A percentile compares a stretch with the other conserved stretches of the same genome.
Conservation (phyloP, 2,888 invertebrate genomes). For the Yponomeuta evonymella region DNA sequence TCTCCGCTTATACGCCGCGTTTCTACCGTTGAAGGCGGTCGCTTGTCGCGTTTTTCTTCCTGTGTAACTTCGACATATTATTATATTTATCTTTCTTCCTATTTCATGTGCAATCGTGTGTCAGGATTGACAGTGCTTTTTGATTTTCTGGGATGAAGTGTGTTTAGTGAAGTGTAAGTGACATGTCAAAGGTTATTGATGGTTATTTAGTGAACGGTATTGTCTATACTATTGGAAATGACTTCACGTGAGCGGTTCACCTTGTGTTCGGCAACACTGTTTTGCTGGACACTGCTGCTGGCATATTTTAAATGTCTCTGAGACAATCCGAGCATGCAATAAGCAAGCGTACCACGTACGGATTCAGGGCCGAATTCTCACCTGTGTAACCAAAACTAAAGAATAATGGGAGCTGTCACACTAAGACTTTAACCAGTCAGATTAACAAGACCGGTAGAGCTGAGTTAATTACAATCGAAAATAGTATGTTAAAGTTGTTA, state of each 20-base stretch:
- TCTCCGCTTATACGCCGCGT: conserved; percentile 48
- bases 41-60: conserved; percentile 10
- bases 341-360: conserved; percentile 38
- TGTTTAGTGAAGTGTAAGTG: conserved; percentile 33
- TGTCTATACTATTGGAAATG: conserved; percentile 46
- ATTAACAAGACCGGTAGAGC: neutral
- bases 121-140: conserved; percentile 21
- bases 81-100: neutral
- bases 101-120: neutral
- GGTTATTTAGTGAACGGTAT: conserved; percentile 53
- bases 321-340: conserved; percentile 47
- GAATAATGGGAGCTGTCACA: neutral
- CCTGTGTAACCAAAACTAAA: conserved; percentile 20
- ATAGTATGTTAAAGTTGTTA: neutral
- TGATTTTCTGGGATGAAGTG: conserved; percentile 13
- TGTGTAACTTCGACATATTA: conserved; percentile 14
- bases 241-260: conserved; percentile 51
- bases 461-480: neutral
- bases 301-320: conserved; percentile 48
- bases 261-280: conserved; percentile 47
- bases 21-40: conserved; percentile 48
- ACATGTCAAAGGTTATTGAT: conserved; percentile 55
- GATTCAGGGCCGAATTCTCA: conserved; percentile 47
- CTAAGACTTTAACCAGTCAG: neutral
- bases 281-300: neutral